Conservation (phyloP, 2,113 vertebrate species). For the Mungos mungo region DNA sequence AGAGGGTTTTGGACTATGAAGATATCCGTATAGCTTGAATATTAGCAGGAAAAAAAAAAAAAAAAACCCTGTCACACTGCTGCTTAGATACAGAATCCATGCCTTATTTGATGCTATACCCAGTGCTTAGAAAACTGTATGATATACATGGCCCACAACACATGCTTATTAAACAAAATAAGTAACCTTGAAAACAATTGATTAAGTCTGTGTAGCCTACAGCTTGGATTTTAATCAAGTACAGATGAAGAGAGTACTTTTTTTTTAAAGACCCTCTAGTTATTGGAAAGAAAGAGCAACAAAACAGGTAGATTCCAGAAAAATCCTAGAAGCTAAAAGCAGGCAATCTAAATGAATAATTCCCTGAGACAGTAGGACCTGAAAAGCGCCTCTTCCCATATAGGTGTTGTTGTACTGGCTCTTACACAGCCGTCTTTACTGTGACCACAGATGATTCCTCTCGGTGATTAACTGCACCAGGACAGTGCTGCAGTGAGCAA, state of each 20-base stretch:
- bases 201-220: not conserved
- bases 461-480: not conserved
- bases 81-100: not conserved
- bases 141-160: not conserved
- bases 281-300: not conserved
- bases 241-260: not conserved
- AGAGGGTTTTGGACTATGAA: not conserved
- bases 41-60: slow-evolving; percentile 18
- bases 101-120: not conserved
- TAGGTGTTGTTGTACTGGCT: not conserved
- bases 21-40: not conserved
- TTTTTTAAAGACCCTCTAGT: not conserved
- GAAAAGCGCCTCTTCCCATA: not conserved
- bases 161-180: not conserved
- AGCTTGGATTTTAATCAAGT: not conserved
- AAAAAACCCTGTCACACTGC: not conserved
- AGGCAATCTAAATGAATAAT: not conserved
- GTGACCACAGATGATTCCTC: not conserved
- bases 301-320: not conserved
- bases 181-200: not conserved
- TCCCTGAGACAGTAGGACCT: not conserved
- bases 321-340: not conserved
- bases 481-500: not conserved
- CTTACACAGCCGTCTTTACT: not conserved
- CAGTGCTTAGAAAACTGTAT: not conserved